A percentile compares a stretch with the other conserved stretches of the same genome.
Evolutionary conservation across 2,113 vertebrate genomes (phyloP).

Genomic region (Axis porcinus): DNA sequence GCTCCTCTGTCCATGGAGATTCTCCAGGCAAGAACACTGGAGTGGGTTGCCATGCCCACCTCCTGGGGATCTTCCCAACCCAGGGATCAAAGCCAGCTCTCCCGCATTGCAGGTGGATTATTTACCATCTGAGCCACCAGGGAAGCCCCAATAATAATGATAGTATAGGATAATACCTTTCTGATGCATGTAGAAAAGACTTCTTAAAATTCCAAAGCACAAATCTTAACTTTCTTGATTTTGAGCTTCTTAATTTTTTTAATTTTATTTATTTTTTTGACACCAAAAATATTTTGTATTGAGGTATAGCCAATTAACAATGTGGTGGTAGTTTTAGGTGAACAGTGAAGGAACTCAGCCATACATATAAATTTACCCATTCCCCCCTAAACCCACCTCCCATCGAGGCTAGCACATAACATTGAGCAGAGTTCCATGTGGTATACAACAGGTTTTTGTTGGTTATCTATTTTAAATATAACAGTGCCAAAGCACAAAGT

Average conservation of each 20-base stretch:
- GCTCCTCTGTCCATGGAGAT: not conserved
- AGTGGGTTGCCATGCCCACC: not conserved
- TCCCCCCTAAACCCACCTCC: rapidly evolving
- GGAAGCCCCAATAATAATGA: not conserved
- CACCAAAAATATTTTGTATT: not conserved
- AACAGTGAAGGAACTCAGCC: not conserved
- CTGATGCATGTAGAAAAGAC: not conserved
- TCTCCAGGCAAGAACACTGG: not conserved
- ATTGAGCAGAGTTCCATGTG: not conserved
- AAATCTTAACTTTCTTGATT: not conserved
- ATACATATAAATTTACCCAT: not conserved
- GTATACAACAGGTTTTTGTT: not conserved
- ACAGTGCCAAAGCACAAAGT: not conserved
- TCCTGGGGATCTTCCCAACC: not conserved
- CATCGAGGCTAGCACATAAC: not conserved
- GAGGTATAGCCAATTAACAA: not conserved
- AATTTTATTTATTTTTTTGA: not conserved
- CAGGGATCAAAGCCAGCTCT: not conserved
- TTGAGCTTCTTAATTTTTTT: not conserved
- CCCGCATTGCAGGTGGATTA: not conserved
- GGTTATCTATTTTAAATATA: not conserved
- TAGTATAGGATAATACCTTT: not conserved
- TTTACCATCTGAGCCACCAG: not conserved
- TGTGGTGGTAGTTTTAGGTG: not conserved
- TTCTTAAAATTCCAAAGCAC: not conserved